Evolutionary conservation across 2,797 vertebrate species (phyloP).

Genomic region (Aphelocoma californica): DNA sequence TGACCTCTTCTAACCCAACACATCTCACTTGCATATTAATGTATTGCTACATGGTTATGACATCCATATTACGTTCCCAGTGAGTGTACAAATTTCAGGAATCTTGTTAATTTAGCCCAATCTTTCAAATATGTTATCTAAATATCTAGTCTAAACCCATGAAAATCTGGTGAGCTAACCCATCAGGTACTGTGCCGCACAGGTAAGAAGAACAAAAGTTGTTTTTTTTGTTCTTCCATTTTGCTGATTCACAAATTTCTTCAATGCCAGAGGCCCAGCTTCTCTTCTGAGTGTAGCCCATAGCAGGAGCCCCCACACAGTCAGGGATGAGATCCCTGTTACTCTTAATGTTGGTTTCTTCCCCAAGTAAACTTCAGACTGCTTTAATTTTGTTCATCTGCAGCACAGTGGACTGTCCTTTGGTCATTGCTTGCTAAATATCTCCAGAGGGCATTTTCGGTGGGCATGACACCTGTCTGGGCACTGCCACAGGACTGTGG

Average conservation of each 20-base stretch:
- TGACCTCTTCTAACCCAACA: neutral
- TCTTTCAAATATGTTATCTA: neutral
- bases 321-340: fast-evolving
- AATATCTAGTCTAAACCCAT: neutral
- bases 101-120: neutral
- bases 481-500: fast-evolving
- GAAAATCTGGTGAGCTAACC: neutral
- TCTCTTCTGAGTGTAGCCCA: neutral
- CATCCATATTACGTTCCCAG: neutral
- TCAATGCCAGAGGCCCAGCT: neutral
- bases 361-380: neutral
- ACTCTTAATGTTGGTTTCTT: neutral
- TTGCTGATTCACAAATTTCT: neutral
- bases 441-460: neutral
- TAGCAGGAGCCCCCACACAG: fast-evolving
- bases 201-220: neutral
- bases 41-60: neutral
- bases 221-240: neutral
- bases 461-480: fast-evolving
- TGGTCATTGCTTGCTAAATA: neutral
- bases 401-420: neutral
- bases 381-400: neutral
- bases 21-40: neutral
- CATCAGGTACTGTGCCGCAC: neutral
- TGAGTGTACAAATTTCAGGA: neutral